phyloP scores from a whole-genome alignment of 2,113 vertebrate genomes.

The Vulpes ferrilata region DNA sequence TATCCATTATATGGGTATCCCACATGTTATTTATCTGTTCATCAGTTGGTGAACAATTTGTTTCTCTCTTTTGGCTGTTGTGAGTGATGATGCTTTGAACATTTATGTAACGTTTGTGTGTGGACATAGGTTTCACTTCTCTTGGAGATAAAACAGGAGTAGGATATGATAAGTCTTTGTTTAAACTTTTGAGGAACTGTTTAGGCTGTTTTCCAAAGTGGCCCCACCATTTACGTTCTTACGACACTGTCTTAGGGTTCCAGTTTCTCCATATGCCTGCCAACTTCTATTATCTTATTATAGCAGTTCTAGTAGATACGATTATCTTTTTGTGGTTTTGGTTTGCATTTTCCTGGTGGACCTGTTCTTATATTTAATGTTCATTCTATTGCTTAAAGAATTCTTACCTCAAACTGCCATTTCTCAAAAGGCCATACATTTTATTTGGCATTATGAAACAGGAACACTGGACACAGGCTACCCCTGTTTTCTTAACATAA shows the following conservation, averaged over 20 bases:
- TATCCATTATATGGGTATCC: neutral
- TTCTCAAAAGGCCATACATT: neutral
- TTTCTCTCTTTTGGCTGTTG: neutral
- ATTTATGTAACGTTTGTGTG: neutral
- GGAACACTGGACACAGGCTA: neutral
- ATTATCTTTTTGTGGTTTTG: neutral
- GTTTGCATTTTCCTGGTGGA: neutral
- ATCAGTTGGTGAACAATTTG: neutral
- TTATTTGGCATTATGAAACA: neutral
- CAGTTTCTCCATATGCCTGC: neutral
- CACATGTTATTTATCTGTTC: neutral
- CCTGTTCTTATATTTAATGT: neutral
- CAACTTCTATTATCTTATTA: neutral
- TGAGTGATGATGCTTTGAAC: neutral
- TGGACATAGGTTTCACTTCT: neutral
- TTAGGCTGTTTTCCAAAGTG: neutral
- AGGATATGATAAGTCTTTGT: no score
- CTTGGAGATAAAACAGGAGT: neutral
- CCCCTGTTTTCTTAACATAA: neutral
- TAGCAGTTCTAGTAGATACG: neutral
- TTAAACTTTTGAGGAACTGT: neutral
- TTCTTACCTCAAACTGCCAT: neutral
- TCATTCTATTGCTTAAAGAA: neutral
- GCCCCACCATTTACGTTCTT: neutral
- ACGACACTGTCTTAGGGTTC: neutral